Evolutionary conservation across 1,140 invertebrate species (phyloP), one percentile per base, ranked within the genome.

Genomic region (Eufriesea mexicana): DNA sequence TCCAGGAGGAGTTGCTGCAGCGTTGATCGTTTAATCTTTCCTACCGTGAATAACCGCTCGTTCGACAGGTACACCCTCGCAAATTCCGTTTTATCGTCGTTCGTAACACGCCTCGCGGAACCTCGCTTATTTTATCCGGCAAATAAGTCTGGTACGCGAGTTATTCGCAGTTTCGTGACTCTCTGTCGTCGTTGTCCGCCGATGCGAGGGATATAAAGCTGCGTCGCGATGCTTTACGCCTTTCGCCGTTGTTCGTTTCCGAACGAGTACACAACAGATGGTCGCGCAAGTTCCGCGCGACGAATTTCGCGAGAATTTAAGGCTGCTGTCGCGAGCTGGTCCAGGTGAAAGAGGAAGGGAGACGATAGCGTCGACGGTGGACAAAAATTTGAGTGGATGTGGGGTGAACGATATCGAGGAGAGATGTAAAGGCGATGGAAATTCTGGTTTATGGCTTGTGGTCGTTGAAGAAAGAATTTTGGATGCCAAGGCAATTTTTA

Each of bases 61-160:
- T 76, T 64, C 55, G 57, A 74, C 57, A 47, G 57, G 20, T 74
- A 61, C 61, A 20, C 47, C 47, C 28, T 4, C 14, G 14, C 25
- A 54, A 54, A 76, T 76, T n/a, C 74, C 14, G 74, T 25, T 66
- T 64, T 62, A 64, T 54, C 57, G 47, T n/a, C 28, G 14, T 7
- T 20, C n/a, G 25, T 42, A 42, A 51, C 49, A 0, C 28, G 16
- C 2, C 14, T 16, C 28, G 25, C 14, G 25, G 47, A 64, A 76
- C 55, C n/a, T 5, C 73, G 42, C 57, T 75, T 75, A 51, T 35
- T 62, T 75, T 62, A 62, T 51, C 2, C 14, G 23, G 72, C 55
- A 61, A 77, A 77, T 77, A 77, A 77, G 61, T 66, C 61, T 35
- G 25, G 23, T 7, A 47, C 25, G 23, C 49, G 74, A 77, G 66